A percentile compares a stretch with the other conserved stretches of the same genome.
These are phyloP conservation scores for Desmodus rotundus DNA, from an alignment of 2,113 vertebrate species.

Conservation along the genomic window DNA sequence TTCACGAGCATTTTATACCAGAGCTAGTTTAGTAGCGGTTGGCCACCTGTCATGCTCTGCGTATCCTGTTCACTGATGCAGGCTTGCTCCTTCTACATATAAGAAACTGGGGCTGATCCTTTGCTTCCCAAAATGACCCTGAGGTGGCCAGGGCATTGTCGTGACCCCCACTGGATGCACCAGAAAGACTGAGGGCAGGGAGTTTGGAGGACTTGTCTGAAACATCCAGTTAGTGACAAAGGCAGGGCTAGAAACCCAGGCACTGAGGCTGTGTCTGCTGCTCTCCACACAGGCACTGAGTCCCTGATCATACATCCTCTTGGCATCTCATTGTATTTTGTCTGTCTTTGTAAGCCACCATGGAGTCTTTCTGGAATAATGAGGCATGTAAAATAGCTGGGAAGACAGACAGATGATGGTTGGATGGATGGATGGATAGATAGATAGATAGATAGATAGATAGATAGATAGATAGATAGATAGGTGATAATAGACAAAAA, in stretches of 20 bases:
- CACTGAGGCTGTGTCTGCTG: rapidly evolving
- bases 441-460: neutral
- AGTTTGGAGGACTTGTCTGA: neutral
- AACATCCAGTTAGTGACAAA: neutral
- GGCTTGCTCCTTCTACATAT: neutral
- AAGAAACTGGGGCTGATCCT: neutral
- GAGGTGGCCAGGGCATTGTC: neutral
- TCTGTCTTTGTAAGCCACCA: neutral
- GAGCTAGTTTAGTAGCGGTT: no score
- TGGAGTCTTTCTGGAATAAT: neutral
- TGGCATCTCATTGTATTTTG: neutral
- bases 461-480: neutral
- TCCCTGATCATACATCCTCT: rapidly evolving
- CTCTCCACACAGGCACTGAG: neutral
- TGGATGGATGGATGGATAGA: neutral
- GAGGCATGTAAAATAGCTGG: neutral
- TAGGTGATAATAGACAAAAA: no score
- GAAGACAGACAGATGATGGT: neutral
- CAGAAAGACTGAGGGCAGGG: neutral
- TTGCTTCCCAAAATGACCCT: neutral
- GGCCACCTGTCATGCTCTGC: neutral
- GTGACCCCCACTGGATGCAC: neutral
- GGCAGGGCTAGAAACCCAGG: neutral
- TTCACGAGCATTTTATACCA: no score
- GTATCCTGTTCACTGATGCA: rapidly evolving